Conservation (phyloP, 2,888 invertebrate species). For the Perdita meconis region DNA sequence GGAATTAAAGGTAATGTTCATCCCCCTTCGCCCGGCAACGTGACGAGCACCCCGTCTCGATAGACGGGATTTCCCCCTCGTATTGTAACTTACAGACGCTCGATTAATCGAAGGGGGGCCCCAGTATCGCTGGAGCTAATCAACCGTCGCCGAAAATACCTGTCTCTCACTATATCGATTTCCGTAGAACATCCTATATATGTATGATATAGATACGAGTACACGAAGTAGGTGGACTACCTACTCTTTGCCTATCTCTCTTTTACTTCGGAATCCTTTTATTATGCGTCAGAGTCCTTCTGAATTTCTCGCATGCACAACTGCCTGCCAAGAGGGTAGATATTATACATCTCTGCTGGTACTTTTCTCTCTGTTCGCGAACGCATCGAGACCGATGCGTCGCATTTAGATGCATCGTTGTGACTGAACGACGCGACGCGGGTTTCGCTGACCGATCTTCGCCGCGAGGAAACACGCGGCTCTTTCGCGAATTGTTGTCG, state of each 20-base stretch:
- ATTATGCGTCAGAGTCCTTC: conserved; percentile 57
- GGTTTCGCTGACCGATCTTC: too few species aligned
- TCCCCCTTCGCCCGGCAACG: too few species aligned
- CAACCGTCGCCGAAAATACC: conserved; percentile 37
- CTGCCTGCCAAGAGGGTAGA: conserved; percentile 66
- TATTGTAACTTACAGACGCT: background rate
- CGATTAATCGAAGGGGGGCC: background rate
- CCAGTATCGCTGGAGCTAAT: conserved; percentile 27
- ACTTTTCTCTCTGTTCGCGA: conserved; percentile 36
- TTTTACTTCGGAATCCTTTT: conserved; percentile 64
- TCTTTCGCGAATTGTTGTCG: background rate
- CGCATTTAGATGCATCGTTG: conserved; percentile 54
- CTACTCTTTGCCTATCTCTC: conserved; percentile 59
- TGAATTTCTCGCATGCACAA: conserved; percentile 66
- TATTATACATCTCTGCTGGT: conserved; percentile 49
- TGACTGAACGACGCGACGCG: too few species aligned
- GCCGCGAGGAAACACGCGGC: background rate
- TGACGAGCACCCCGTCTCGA: too few species aligned
- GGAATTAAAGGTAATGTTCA: background rate
- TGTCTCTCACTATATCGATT: conserved; percentile 60
- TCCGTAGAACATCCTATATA: conserved; percentile 62
- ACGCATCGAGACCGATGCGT: conserved; percentile 48
- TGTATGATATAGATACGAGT: conserved; percentile 60
- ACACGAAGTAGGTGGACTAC: conserved; percentile 60
- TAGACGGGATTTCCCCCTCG: too few species aligned